Evolutionary conservation across 2,888 invertebrate genomes (phyloP), one percentile per base, ranked within the genome.

Genomic region (Phasia obesa): DNA sequence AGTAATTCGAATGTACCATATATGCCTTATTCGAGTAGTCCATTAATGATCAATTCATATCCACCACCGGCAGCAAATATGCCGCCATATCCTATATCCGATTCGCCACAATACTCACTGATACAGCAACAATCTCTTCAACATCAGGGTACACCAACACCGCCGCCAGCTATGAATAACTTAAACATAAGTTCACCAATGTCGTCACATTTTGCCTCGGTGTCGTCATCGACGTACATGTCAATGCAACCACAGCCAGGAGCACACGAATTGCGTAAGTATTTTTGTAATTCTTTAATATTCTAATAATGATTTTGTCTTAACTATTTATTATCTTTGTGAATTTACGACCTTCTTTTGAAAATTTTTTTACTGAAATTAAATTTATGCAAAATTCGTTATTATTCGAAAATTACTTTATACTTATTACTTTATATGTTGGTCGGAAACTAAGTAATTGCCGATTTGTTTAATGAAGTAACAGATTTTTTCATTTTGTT

Each of bases 1-100:
- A 89, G 87, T 81, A 83, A 79, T 59, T 84, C 87, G 82, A 69
- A 88, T 74, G 88, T 88, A 49, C 89, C 90, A 80, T 90, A 90
- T 76, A 88, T 89, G 86, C 89, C 89, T 81, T 90, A 90, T 82
- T 86, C 88, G 57, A 88, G 88, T 84, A 89, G 88, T 81, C 90
- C 90, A 3, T 47, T 88, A 55, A 90, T 91, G 90, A 87, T 87
- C 53, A 89, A 88, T 78, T 90, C 90, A n/a, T 90, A 89, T 87
- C 91, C 90, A 73, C 90, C 90, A 79, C 87, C 88, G 51, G 47
- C 70, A 4, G 70, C 38, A 11, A 87, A 89, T 84, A 82, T 88
- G 84, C 87, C 88, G 71, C 84, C 86, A 78, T 88, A 88, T 81
- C 86, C 86, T 3, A 47, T 85, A 55, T 85, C 88, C 0, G 89